These are phyloP conservation scores for Drosophila arizonae DNA, from an alignment of 1,140 invertebrate species.

Conservation along the genomic window DNA sequence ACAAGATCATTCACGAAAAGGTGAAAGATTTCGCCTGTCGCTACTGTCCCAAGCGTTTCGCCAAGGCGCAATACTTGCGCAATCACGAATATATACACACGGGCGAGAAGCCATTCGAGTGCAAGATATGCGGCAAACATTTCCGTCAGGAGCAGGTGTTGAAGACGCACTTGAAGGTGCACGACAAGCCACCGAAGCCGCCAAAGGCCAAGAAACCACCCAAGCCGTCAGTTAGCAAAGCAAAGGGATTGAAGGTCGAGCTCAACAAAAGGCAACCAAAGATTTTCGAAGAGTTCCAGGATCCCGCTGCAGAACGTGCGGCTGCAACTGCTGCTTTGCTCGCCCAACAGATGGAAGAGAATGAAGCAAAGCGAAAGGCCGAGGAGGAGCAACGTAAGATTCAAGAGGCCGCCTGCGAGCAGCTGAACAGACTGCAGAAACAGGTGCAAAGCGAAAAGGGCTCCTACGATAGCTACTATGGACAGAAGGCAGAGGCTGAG, in stretches of 20 bases:
- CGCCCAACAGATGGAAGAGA: conserved; percentile 69
- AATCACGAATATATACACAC: conserved; percentile 81
- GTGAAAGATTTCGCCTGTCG: conserved; percentile 80
- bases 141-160: conserved; percentile 77
- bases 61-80: conserved; percentile 79
- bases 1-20: conserved; percentile 78
- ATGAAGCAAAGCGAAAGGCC: conserved; percentile 70
- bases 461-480: conserved; percentile 68
- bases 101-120: conserved; percentile 83
- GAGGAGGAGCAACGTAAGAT: conserved; percentile 70
- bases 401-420: conserved; percentile 72
- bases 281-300: conserved; percentile 68
- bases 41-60: conserved; percentile 77
- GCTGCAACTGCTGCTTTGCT: conserved; percentile 69
- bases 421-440: conserved; percentile 68
- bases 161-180: conserved; percentile 77
- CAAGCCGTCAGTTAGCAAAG: conserved; percentile 49
- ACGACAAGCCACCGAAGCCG: conserved; percentile 64
- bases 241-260: conserved; percentile 56
- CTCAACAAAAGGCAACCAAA: conserved; percentile 57
- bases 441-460: conserved; percentile 54
- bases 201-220: conserved; percentile 53
- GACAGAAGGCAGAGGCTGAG: conserved; percentile 61
- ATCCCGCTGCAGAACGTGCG: conserved; percentile 66
- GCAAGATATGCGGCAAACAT: conserved; percentile 72